These are phyloP conservation scores for Myripristis jacobus DNA, from an alignment of 2,797 vertebrate species.

Conservation along the genomic window DNA sequence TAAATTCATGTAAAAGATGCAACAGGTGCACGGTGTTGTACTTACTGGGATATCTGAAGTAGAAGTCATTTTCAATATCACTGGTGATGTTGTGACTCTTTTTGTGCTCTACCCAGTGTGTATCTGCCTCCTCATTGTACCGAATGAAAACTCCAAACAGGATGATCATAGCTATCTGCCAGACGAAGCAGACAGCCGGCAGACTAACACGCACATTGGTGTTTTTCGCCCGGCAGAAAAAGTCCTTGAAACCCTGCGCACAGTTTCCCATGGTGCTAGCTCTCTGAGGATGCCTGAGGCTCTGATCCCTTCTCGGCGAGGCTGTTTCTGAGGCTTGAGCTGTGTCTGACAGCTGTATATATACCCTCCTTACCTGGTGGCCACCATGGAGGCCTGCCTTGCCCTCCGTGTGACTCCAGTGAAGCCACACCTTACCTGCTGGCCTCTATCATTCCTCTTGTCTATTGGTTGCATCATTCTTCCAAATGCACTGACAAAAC, in stretches of 20 bases:
- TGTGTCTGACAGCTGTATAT: slow-evolving; percentile 33
- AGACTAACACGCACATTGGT: slow-evolving; percentile 89
- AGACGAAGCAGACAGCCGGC: slow-evolving; percentile 87
- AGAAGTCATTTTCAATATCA: slow-evolving; percentile 93
- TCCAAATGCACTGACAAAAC: neutral
- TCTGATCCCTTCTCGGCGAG: slow-evolving; percentile 7
- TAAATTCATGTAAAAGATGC: neutral
- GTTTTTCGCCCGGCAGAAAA: slow-evolving; percentile 78
- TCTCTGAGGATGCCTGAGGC: slow-evolving; percentile 27
- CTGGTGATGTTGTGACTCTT: slow-evolving; percentile 78
- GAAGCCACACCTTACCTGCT: slow-evolving; percentile 6
- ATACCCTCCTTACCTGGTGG: slow-evolving; percentile 5
- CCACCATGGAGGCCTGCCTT: too few species aligned
- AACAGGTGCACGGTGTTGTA: slow-evolving; percentile 45
- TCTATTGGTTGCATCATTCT: neutral
- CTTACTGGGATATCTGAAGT: slow-evolving; percentile 98
- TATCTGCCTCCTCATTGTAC: slow-evolving; percentile 84
- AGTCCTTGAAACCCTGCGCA: slow-evolving; percentile 13
- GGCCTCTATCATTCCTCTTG: neutral
- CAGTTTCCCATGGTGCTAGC: slow-evolving; percentile 77
- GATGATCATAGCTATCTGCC: slow-evolving; percentile 90
- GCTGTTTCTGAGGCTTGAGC: slow-evolving; percentile 29
- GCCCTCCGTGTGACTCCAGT: too few species aligned
- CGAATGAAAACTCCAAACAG: slow-evolving; percentile 94
- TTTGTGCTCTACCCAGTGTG: slow-evolving; percentile 82